Base-by-base conservation (phyloP, 2,113 vertebrate species). In the Patagioenas fasciata region DNA sequence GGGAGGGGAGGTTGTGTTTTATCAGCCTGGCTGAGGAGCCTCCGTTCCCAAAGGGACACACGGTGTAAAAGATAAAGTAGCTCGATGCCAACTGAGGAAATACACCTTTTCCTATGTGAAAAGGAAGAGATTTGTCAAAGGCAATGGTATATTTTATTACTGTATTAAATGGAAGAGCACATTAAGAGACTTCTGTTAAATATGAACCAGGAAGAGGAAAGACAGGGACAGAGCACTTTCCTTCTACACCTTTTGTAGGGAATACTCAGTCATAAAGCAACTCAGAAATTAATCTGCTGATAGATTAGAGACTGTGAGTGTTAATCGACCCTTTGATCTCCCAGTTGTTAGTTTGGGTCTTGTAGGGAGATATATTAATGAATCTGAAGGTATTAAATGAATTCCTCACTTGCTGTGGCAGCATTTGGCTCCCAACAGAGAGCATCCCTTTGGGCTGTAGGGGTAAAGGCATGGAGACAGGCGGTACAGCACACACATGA, bases 91-190 rank as follows among this genome's bases (percentile, higher is more conserved):
- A 15, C 56, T 48, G n/a, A 51, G 93, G 67, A 94, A 96, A 75
- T 80, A 9, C 32, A 65, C 53, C 70, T 57, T 66, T 81, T 95
- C 61, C 71, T 88, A 42, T 53, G 73, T 21, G 80, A 83, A 91
- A 85, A 95, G 61, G 86, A 95, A 93, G 89, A 72, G 71, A 94
- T 96, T 95, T 91, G 69, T 94, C 87, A 95, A 71, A 95, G 83
- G 60, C 60, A 70, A 88, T 73, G 50, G 32, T 85, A 21, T 73
- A 67, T 91, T 97, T 96, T 85, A 80, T 93, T 93, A 80, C 66
- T 81, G 51, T 65, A 57, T 91, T 94, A 89, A 94, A 82, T 80
- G 47, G 54, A 87, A 85, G 47, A 87, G 58, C 61, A 77, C 58
- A 80, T 91, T 80, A 91, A 95, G 89, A 70, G 50, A 71, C 31